Base-by-base conservation (phyloP, 2,113 vertebrate species). In the Cynoglossus semilaevis region DNA sequence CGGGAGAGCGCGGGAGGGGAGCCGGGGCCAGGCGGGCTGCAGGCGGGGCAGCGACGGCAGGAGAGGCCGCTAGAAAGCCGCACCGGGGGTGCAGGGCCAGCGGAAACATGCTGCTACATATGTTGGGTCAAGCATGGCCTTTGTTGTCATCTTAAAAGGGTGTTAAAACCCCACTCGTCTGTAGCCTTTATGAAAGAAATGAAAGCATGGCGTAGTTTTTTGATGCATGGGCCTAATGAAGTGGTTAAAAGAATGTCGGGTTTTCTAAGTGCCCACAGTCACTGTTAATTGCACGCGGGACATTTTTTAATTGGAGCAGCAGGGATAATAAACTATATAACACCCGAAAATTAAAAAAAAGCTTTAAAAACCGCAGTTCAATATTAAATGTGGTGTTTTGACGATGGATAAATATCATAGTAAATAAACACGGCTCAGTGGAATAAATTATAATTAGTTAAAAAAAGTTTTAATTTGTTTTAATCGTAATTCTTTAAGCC, bases 61-160 rank as follows among this genome's bases (percentile, higher is more conserved):
- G 84, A 83, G 86, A 88, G 88, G 81, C 87, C 89, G 59, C 72
- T 82, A 61, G 81, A 93, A 88, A 85, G 59, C 88, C 88, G 79
- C 90, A 58, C 90, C 82, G 71, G 90, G n/a, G 92, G 90, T 87
- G 86, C 90, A 61, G 85, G 79, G 90, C 81, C 84, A 89, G 88
- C 79, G 85, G 86, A 81, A 91, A 92, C 92, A 91, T 90, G 86
- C 89, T 91, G 91, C 91, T 94, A 93, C 93, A 94, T 93, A 94
- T 93, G 93, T 92, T 91, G 91, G 92, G 92, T 94, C 92, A 94
- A 93, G 91, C 92, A 89, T 88, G 86, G 86, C 92, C 87, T 92
- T 94, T 94, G 93, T 93, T 88, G 83, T 76, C 77, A 79, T 74
- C 84, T 88, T 90, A 91, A 91, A 90, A 92, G 92, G 90, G 91